A percentile compares a stretch with the other conserved stretches of the same genome.
These are phyloP conservation scores for Meriones psammophilus DNA, from an alignment of 2,797 vertebrate species.

Conservation along the genomic window DNA sequence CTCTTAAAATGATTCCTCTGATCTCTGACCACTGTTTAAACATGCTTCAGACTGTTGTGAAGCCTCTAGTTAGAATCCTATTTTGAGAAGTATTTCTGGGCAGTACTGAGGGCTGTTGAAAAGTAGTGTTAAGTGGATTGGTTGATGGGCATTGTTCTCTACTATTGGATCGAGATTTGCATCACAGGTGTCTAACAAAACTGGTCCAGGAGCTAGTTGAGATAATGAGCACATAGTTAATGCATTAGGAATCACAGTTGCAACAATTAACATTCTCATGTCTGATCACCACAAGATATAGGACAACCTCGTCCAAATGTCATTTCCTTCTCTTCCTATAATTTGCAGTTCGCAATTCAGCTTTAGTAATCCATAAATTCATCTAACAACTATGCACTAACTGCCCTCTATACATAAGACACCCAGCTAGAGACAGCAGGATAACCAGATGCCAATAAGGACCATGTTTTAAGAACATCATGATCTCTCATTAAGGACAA, in stretches of 20 bases:
- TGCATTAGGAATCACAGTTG: slow-evolving; percentile 39
- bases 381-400: slow-evolving; percentile 54
- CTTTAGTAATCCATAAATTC: slow-evolving; percentile 62
- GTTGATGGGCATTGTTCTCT: slow-evolving; percentile 45
- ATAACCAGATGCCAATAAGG: slow-evolving; percentile 5
- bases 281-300: slow-evolving; percentile 49
- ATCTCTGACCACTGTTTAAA: not conserved
- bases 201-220: slow-evolving; percentile 14
- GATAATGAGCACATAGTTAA: slow-evolving; percentile 32
- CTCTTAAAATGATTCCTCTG: not conserved
- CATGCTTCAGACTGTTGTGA: not conserved
- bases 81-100: not conserved
- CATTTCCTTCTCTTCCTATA: slow-evolving; percentile 67
- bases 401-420: not conserved
- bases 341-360: slow-evolving; percentile 62
- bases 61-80: not conserved
- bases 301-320: slow-evolving; percentile 24
- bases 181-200: slow-evolving; percentile 62
- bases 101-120: not conserved
- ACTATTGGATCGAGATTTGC: slow-evolving; percentile 7
- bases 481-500: not conserved
- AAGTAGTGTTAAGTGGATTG: not conserved
- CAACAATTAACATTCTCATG: slow-evolving; percentile 32
- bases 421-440: not conserved
- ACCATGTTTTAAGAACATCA: slow-evolving; percentile 11